These are phyloP conservation scores for Leucophenga maculata DNA, from an alignment of 2,888 invertebrate genomes.

Conservation along the genomic window DNA sequence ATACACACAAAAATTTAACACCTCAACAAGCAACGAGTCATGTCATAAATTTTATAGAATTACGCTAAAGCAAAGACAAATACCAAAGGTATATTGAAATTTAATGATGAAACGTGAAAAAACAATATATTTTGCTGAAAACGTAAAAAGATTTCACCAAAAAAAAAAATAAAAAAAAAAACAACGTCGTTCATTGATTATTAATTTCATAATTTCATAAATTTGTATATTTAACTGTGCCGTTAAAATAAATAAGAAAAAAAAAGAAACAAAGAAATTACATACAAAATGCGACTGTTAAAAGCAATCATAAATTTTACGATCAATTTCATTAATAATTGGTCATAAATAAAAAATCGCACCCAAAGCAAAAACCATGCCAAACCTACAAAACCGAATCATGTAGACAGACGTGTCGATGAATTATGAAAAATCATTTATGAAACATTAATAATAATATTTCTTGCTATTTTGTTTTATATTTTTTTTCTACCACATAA, in stretches of 20 bases:
- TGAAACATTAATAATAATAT: conserved; percentile 35
- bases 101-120: too few species aligned
- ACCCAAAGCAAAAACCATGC: conserved; percentile 19
- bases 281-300: neutral
- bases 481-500: conserved; percentile 14
- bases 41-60: too few species aligned
- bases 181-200: conserved; percentile 19
- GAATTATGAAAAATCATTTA: conserved; percentile 26
- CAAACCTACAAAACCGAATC: neutral
- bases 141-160: too few species aligned
- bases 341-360: conserved; percentile 45
- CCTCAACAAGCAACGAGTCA: too few species aligned
- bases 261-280: too few species aligned
- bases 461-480: conserved; percentile 5
- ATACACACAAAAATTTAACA: too few species aligned
- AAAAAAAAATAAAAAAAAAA: neutral
- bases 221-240: conserved; percentile 49
- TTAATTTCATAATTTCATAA: conserved; percentile 30
- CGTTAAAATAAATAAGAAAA: conserved; percentile 44
- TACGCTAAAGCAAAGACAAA: too few species aligned
- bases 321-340: conserved; percentile 67
- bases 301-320: conserved; percentile 63
- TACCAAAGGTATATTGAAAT: too few species aligned
- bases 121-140: too few species aligned
- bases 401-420: neutral